These are phyloP conservation scores for Rhyacophila evoluta DNA, from an alignment of 2,888 invertebrate species.

Conservation along the genomic window DNA sequence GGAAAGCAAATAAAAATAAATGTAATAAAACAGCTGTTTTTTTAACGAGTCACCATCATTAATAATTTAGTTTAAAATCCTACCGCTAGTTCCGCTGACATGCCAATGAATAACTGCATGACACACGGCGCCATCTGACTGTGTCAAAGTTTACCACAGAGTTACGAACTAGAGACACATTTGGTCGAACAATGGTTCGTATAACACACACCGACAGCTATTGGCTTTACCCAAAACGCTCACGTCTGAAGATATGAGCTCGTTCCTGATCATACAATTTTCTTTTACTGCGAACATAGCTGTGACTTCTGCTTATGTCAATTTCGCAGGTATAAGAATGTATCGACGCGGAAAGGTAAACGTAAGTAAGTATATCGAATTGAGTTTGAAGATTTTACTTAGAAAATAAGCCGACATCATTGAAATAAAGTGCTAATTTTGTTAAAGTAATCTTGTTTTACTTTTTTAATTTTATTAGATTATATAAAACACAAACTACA, in stretches of 20 bases:
- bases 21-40: too few relatives aligned
- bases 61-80: neutral
- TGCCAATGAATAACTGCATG: neutral
- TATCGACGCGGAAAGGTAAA: neutral
- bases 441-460: too few relatives aligned
- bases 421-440: too few relatives aligned
- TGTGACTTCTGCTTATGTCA: neutral
- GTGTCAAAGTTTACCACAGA: neutral
- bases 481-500: too few relatives aligned
- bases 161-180: neutral
- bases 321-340: conserved; percentile 18
- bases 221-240: conserved; percentile 7
- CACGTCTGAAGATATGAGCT: neutral
- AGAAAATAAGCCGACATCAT: too few relatives aligned
- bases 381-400: too few relatives aligned
- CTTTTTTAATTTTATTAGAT: too few relatives aligned
- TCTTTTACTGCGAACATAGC: neutral
- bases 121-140: neutral
- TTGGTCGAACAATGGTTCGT: neutral
- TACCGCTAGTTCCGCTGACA: neutral
- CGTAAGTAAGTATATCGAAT: too few relatives aligned
- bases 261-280: conserved; percentile 12
- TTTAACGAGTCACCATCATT: too few relatives aligned
- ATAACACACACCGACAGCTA: neutral
- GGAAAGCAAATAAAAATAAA: neutral